Percentiles rank a stretch among this genome's conserved stretches.
These are phyloP conservation scores for Sebastiscus tertius DNA, from an alignment of 2,797 vertebrate species.

Conservation along the genomic window DNA sequence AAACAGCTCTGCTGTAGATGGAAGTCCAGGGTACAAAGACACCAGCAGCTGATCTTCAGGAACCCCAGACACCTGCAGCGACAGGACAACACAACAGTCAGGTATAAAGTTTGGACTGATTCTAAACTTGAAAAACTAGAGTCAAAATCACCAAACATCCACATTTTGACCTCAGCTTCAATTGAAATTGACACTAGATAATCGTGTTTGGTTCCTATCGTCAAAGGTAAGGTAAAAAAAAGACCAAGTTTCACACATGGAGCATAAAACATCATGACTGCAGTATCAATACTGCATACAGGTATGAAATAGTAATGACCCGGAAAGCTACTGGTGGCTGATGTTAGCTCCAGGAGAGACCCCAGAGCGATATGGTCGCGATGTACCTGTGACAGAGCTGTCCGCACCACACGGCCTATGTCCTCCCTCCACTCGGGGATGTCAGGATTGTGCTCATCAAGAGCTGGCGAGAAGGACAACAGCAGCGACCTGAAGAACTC, in stretches of 20 bases:
- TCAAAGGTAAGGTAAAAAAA: conserved; percentile 37
- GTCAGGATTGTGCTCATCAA: conserved; percentile 97
- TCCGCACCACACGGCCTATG: conserved; percentile 91
- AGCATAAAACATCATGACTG: conserved; percentile 38
- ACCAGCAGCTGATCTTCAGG: conserved; percentile 91
- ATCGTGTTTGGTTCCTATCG: conserved; percentile 4
- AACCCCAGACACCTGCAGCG: conserved; percentile 87
- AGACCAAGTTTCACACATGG: conserved; percentile 5
- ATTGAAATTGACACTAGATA: conserved; percentile 7
- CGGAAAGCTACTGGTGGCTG: conserved; percentile 49
- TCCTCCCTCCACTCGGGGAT: conserved; percentile 96
- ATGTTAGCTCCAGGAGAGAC: conserved; percentile 42
- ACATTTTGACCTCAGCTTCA: conserved; percentile 8
- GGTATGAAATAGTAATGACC: conserved; percentile 73
- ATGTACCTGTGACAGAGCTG: conserved; percentile 90
- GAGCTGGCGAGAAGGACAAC: conserved; percentile 93
- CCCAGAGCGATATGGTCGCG: conserved; percentile 50
- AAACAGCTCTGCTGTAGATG: conserved; percentile 94
- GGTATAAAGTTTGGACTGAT: neutral
- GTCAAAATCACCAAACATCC: neutral
- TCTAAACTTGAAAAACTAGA: neutral
- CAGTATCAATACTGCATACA: conserved; percentile 38
- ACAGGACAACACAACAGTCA: neutral
- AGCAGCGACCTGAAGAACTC: conserved; percentile 95
- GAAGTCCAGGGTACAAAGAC: conserved; percentile 93